Evolutionary conservation across 1,140 invertebrate genomes (phyloP), one percentile per base, ranked within the genome.

Genomic region (Micrasema longulum): DNA sequence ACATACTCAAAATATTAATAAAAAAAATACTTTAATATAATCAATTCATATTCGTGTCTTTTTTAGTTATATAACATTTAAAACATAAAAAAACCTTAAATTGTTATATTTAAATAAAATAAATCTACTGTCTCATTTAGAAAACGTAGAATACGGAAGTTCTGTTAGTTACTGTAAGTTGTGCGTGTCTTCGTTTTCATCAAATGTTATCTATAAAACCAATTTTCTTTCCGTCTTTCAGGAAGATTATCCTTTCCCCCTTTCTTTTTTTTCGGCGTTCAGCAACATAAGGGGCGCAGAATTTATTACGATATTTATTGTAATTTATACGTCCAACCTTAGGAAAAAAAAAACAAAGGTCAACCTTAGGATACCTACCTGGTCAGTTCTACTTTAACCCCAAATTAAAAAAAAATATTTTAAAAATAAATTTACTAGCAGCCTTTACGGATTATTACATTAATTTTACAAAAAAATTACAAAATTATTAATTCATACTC

Each of bases 231-330:
- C 18, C 18, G 16, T 38, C 14, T 16, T 60, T 16, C 12, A 20
- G 35, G 16, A 60, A 60, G 31, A 60, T 60, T 38, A 60, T 38
- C 55, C 26, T 11, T 35, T 55, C 26, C 26, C 31, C 7, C 26
- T 7, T 11, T 20, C 16, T 36, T 60, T 60, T 60, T 57, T 16
- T 7, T 38, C 55, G 14, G 20, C 31, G 55, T 7, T 53, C 31
- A 53, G n/a, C 31, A 60, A 60, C 35, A 60, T 60, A 60, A 60
- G 38, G 35, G 31, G 31, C 35, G 12, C 1, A 18, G 55, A 60
- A 60, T 60, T 60, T 60, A 60, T 60, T 60, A 31, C 31, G 0
- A 60, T 60, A 26, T 60, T 60, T 60, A 38, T 60, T 60, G 55
- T 60, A 60, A 60, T 60, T 60, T 60, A 60, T 60, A 60, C 55